Evolutionary conservation across 2,888 invertebrate species (phyloP).

Genomic region (Cheilosia urbana): DNA sequence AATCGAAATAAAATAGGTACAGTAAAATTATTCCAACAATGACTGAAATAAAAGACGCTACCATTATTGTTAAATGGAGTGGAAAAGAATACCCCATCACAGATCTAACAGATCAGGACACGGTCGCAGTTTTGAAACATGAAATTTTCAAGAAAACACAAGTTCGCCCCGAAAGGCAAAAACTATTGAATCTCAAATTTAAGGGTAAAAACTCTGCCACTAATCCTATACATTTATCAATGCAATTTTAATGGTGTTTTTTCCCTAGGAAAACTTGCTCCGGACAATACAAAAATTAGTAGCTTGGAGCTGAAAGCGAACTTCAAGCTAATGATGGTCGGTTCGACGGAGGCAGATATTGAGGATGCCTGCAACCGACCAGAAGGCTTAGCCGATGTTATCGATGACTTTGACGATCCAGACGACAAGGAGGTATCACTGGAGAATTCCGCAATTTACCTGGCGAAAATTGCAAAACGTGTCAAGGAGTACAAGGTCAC

Average conservation of each 20-base stretch:
- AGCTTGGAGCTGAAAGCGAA: constrained; percentile 92
- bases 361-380: constrained; percentile 91
- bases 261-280: constrained; percentile 91
- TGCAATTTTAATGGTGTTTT: neutral
- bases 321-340: constrained; percentile 98
- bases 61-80: constrained; percentile 95
- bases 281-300: constrained; percentile 90
- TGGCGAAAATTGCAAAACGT: constrained; percentile 92
- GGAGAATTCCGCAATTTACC: constrained; percentile 86
- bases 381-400: constrained; percentile 91
- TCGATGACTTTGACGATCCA: constrained; percentile 96
- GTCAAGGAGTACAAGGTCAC: constrained; percentile 93
- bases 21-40: constrained; percentile 49
- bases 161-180: constrained; percentile 96
- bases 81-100: constrained; percentile 94
- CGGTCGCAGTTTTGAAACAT: constrained; percentile 91
- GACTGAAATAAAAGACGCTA: constrained; percentile 80
- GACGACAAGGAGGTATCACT: constrained; percentile 88
- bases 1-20: neutral
- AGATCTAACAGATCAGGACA: constrained; percentile 90
- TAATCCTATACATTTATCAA: neutral
- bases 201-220: constrained; percentile 88
- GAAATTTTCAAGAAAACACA: constrained; percentile 94
- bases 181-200: constrained; percentile 95
- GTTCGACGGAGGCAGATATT: constrained; percentile 96